Evolutionary conservation across 2,113 vertebrate species (phyloP).

Genomic region (Arizona elegans): DNA sequence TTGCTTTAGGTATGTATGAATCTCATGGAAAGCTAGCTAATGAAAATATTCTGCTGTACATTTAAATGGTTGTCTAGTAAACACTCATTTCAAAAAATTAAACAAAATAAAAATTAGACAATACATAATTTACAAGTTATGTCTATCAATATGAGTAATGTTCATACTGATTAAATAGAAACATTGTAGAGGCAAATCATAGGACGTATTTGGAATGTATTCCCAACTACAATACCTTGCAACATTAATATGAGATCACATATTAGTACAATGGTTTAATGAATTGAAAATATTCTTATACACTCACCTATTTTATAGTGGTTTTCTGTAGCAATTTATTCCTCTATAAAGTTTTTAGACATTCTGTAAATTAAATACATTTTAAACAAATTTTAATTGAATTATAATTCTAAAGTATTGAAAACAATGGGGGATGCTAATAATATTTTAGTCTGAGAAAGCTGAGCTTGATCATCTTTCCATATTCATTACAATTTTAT

Average conservation of each 20-base stretch:
- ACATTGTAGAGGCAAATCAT: not conserved
- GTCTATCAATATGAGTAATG: not conserved
- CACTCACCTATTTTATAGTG: not conserved
- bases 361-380: not conserved
- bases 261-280: not conserved
- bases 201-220: not conserved
- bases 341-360: not conserved
- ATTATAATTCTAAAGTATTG: not conserved
- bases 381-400: not conserved
- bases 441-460: not conserved
- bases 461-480: not conserved
- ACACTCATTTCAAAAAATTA: slow-evolving; percentile 5
- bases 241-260: not conserved
- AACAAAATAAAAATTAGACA: not conserved
- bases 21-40: not conserved
- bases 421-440: not conserved
- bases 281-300: not conserved
- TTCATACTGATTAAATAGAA: not conserved
- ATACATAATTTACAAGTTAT: not conserved
- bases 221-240: not conserved
- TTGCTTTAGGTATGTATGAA: not conserved
- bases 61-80: slow-evolving; percentile 22
- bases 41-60: slow-evolving; percentile 24
- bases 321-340: not conserved
- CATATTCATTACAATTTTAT: not conserved